Base-by-base conservation (phyloP, 23 tunicate species). In the Botrylloides violaceus region DNA sequence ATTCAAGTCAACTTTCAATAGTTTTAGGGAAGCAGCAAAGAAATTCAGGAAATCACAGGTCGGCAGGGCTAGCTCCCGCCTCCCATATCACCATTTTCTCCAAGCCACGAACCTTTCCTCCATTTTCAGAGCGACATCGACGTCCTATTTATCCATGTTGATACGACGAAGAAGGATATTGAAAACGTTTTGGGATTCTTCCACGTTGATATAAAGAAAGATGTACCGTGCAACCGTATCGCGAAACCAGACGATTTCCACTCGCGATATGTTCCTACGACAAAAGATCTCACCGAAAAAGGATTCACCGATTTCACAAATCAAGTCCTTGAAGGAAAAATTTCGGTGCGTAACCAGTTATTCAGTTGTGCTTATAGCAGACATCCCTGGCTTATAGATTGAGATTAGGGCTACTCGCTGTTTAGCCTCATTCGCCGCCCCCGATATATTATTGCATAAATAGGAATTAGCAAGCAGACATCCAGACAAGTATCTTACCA, bases 201-300 rank as follows among this genome's bases (percentile, higher is more conserved):
- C 49, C 89, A 90, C 82, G 76, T 90, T 24, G 97, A 90, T 29
- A 50, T 56, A 3, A 68, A 78, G 9, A 83, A 79, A 64, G 97
- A 90, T 70, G 6, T 90, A 7, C 97, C 97, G 5, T 90, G 97
- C 73, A 79, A 63, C 64, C 70, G 97, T 9, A 90, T 90, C 70
- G 75, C 90, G 4, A 78, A 75, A 24, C 24, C 62, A n/a, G 89
- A 83, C 76, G 61, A 62, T 9, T 90, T 61, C 32, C 82, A 83
- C 38, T 83, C 90, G 2, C 65, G 83, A 62, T 90, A 62, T 63
- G 18, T 90, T 2, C 97, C 85, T 9, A 21, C 71, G 2, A 61
- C 55, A 2, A 61, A 58, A 23, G 90, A 83, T 39, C 75, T 90
- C 15, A 55, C 83, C 24, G 33, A 74, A 26, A 49, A 79, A 0